These are phyloP conservation scores for Zelleria hepariella DNA, from an alignment of 2,888 invertebrate genomes.

Conservation along the genomic window DNA sequence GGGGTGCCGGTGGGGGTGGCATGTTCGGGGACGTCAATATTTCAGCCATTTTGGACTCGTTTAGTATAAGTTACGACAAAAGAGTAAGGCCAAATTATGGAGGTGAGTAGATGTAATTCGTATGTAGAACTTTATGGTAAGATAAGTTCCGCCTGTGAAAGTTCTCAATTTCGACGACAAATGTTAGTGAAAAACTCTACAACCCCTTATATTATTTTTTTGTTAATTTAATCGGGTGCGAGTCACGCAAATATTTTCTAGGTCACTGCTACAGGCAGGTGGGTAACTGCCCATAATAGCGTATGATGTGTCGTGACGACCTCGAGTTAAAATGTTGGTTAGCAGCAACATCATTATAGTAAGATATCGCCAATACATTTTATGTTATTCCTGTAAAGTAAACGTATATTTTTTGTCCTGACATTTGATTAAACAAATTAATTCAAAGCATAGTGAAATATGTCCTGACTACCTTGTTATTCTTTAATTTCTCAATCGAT, in stretches of 20 bases:
- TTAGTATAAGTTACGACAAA: conserved; percentile 98
- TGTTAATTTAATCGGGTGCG: not conserved
- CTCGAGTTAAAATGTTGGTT: not conserved
- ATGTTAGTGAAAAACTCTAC: not conserved
- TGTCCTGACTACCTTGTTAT: too few relatives aligned
- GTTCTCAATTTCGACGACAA: not conserved
- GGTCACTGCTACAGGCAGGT: too few relatives aligned
- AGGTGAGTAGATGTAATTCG: conserved; percentile 74
- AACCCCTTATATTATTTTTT: not conserved
- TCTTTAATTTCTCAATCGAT: too few relatives aligned
- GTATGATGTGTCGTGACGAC: not conserved
- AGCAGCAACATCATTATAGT: not conserved
- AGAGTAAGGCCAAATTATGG: conserved; percentile 99
- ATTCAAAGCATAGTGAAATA: too few relatives aligned
- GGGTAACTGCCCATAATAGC: too few relatives aligned
- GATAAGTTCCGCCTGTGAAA: too few relatives aligned
- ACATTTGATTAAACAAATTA: too few relatives aligned
- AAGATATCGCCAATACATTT: not conserved
- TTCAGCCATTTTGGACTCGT: conserved; percentile 94
- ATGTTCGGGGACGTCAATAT: conserved; percentile 95
- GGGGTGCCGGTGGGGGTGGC: conserved; percentile 82
- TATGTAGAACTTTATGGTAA: conserved; percentile 23
- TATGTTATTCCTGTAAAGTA: not conserved
- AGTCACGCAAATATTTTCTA: not conserved
- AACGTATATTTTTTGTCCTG: too few relatives aligned